These are phyloP conservation scores for Ryuthela nishihirai DNA, from an alignment of 2,888 invertebrate genomes.

Conservation along the genomic window DNA sequence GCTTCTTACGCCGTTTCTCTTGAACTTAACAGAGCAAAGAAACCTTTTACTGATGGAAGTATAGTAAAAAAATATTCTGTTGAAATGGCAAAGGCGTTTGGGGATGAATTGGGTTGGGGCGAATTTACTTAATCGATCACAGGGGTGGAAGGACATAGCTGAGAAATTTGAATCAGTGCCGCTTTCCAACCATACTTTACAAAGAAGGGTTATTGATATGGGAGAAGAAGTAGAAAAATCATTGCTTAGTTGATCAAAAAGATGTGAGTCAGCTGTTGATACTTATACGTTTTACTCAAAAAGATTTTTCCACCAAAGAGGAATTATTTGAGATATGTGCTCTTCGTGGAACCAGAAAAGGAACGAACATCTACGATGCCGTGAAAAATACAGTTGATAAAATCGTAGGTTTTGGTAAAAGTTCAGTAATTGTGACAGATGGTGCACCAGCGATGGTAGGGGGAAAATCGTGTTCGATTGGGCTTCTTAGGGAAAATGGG, in stretches of 20 bases:
- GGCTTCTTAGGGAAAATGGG: conserved; percentile 2
- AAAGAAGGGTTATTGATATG: not conserved
- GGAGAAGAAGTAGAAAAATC: conserved; percentile 8
- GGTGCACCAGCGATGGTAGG: conserved; percentile 2
- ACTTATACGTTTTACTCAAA: not conserved
- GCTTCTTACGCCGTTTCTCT: conserved; percentile 2
- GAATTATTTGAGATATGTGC: not conserved
- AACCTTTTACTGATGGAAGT: not conserved
- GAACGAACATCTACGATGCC: conserved; percentile 5
- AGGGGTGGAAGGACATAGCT: not conserved
- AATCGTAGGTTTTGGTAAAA: conserved; percentile 1
- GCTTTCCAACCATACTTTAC: conserved; percentile 1
- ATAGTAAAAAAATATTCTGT: not conserved
- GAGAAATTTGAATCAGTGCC: conserved; percentile 2
- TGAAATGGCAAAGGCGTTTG: conserved; percentile 2
- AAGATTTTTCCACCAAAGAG: conserved; percentile 6
- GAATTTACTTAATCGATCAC: too few species aligned
- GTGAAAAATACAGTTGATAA: not conserved
- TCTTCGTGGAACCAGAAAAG: conserved; percentile 1
- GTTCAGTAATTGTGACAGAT: not conserved
- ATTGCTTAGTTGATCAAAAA: conserved; percentile 1
- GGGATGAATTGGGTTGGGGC: too few species aligned
- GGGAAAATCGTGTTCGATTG: not conserved
- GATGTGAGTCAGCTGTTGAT: conserved; percentile 9
- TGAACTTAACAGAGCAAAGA: not conserved